Conservation (phyloP, 2,888 invertebrate genomes). For the Epinotia demarniana region DNA sequence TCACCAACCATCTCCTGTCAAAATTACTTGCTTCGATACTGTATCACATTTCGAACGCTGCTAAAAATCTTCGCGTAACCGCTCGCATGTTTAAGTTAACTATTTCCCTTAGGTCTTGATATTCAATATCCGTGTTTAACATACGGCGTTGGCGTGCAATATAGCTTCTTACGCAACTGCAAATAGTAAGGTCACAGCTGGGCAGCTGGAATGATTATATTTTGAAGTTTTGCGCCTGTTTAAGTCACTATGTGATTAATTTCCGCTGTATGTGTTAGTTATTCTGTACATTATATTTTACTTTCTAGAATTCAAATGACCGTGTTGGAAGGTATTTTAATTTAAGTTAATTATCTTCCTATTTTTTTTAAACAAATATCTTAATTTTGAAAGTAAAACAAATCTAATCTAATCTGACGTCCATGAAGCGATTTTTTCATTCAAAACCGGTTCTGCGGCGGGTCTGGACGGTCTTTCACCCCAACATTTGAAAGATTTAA, state of each 20-base stretch:
- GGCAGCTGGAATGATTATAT: neutral
- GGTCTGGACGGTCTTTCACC: too few relatives aligned
- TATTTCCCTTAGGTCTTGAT: neutral
- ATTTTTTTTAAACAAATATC: too few relatives aligned
- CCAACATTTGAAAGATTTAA: too few relatives aligned
- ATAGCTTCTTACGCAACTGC: neutral
- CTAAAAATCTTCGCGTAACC: too few relatives aligned
- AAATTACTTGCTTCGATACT: too few relatives aligned
- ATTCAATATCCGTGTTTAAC: neutral
- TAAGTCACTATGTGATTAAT: neutral
- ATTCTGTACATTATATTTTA: neutral
- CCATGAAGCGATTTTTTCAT: too few relatives aligned
- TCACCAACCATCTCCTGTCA: too few relatives aligned
- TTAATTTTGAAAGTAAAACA: too few relatives aligned
- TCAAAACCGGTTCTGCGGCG: too few relatives aligned
- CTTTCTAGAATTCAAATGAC: neutral
- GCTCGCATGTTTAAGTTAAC: too few relatives aligned
- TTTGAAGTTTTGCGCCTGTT: neutral
- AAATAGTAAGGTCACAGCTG: slow-evolving; percentile 11
- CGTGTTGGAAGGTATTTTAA: neutral
- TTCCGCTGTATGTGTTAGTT: neutral
- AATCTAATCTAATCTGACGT: too few relatives aligned
- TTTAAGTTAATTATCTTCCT: neutral
- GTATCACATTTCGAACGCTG: too few relatives aligned
- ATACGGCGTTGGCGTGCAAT: neutral